These are phyloP conservation scores for Iguana delicatissima DNA, from an alignment of 2,797 vertebrate species.

Conservation along the genomic window DNA sequence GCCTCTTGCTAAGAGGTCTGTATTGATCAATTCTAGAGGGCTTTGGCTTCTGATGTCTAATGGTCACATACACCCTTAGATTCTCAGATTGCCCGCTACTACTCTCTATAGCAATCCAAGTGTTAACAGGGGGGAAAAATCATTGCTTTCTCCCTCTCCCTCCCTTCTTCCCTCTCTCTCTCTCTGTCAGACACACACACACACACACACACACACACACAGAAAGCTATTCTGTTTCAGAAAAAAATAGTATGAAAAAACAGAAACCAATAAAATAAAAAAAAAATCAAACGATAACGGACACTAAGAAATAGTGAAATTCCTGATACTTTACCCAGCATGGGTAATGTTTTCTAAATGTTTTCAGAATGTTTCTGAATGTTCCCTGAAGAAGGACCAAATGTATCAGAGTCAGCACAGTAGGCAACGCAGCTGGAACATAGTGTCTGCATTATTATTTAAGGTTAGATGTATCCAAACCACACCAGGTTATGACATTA, in stretches of 20 bases:
- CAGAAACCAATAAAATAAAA: neutral
- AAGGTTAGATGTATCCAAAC: conserved; percentile 7
- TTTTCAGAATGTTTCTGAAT: neutral
- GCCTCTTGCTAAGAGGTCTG: too few relatives aligned
- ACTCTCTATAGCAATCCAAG: too few relatives aligned
- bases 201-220: neutral
- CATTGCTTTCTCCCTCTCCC: too few relatives aligned
- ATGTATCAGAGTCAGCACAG: neutral
- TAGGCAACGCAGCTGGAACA: neutral
- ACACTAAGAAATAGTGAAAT: neutral
- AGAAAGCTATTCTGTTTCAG: neutral
- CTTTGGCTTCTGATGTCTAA: too few relatives aligned
- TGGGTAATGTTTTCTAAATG: neutral
- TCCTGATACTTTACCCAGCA: neutral
- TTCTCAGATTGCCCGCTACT: too few relatives aligned
- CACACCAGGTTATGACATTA: conserved; percentile 25
- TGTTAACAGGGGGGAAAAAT: too few relatives aligned
- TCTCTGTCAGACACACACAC: neutral
- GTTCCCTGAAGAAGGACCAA: neutral
- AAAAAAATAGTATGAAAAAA: neutral
- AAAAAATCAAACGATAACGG: neutral
- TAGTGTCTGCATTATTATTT: conserved; percentile 16
- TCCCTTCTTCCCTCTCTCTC: too few relatives aligned
- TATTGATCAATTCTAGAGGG: too few relatives aligned
- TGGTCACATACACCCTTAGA: too few relatives aligned